These are phyloP conservation scores for Leptobrachium leishanense DNA, from an alignment of 2,113 vertebrate species.

Conservation along the genomic window DNA sequence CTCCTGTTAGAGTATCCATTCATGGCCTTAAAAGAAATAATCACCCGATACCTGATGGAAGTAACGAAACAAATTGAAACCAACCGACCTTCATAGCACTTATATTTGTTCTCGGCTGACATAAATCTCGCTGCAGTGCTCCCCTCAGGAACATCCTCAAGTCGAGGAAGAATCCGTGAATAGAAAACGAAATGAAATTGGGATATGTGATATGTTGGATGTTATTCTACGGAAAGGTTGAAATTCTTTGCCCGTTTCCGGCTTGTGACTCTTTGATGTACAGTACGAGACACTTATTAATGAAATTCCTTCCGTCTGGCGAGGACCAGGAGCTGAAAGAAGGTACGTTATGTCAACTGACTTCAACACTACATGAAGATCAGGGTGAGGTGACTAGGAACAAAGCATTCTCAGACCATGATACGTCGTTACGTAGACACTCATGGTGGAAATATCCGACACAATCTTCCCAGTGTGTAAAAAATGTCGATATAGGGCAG, in stretches of 20 bases:
- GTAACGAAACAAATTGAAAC: not conserved
- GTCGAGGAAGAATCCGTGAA: not conserved
- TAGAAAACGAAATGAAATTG: slow-evolving; percentile 1
- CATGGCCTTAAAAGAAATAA: too few relatives aligned
- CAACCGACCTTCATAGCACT: not conserved
- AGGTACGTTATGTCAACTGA: slow-evolving; percentile 14
- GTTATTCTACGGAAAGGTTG: slow-evolving; percentile 1
- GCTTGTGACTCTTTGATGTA: not conserved
- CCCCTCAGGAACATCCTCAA: not conserved
- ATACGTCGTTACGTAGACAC: slow-evolving; percentile 7
- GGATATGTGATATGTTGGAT: not conserved
- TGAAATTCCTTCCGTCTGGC: not conserved
- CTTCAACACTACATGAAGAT: slow-evolving; percentile 6
- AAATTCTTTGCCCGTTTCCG: slow-evolving; percentile 5
- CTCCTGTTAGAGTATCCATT: too few relatives aligned
- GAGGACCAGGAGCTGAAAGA: slow-evolving; percentile 11
- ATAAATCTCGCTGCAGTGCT: not conserved
- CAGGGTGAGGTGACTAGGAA: not conserved
- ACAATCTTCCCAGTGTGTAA: too few relatives aligned
- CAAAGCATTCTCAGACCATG: slow-evolving; percentile 16
- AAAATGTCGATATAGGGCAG: too few relatives aligned
- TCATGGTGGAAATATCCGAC: too few relatives aligned
- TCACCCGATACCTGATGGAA: not conserved
- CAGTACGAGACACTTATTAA: not conserved
- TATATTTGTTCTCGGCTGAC: not conserved